Evolutionary conservation across 2,113 vertebrate genomes (phyloP), one percentile per base, ranked within the genome.

Genomic region (Corythornis cristatus): DNA sequence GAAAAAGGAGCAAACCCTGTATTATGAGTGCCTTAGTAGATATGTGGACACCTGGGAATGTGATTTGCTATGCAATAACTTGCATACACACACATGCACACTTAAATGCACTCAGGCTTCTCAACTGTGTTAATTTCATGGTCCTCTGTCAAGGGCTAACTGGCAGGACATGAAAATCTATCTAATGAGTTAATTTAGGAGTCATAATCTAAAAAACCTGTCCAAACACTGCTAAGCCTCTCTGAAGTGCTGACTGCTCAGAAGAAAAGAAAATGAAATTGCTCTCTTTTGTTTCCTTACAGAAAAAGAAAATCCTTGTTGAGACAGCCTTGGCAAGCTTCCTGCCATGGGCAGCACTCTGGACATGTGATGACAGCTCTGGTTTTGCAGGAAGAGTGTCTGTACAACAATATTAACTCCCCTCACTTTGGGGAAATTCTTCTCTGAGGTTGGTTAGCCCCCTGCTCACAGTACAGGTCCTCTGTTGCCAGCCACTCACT

Each of bases 181-280:
- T 31, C 67, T 64, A 72, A 90, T 70, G 56, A 94, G 72, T 81
- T 92, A 92, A 81, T 10, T 75, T 56, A 53, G 62, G 48, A 86
- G 83, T 71, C 45, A 66, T 89, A 96, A 95, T 90, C 53, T 87
- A 86, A 95, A 94, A 94, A 86, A 88, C 6, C 71, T 92, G 64
- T 78, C 87, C 71, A 94, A 94, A 94, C 84, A 93, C 57, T 72
- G 60, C 56, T 86, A 78, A 94, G 25, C 9, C 43, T 62, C 67
- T 93, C 73, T 84, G 79, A 84, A 71, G 28, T 54, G 40, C 33
- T 79, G 57, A 35, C 58, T 80, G 23, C 46, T 83, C 54, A n/a
- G 62, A 76, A 86, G 26, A 57, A 88, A 88, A 77, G 61, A 23
- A 79, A 18, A 17, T 31, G 6, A 76, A 93, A 96, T 23, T 0